Percentiles rank a stretch among this genome's conserved stretches.
Evolutionary conservation across 2,888 invertebrate species (phyloP).

Genomic region (Thelaira solivaga): DNA sequence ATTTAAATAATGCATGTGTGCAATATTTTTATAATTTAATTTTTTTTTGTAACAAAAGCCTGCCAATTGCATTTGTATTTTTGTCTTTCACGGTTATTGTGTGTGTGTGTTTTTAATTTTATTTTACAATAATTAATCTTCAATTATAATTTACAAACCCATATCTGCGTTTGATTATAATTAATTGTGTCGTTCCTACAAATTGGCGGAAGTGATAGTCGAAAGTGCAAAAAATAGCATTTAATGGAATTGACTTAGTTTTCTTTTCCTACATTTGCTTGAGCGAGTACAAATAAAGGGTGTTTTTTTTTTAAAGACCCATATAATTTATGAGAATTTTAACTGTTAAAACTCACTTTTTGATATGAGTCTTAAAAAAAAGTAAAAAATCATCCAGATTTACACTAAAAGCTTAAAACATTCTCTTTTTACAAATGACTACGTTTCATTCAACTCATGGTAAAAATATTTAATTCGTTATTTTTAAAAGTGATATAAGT

Average conservation of each 20-base stretch:
- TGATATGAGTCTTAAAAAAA: too few species aligned
- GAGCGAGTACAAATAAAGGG: slow-evolving; percentile 23
- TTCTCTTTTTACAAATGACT: too few species aligned
- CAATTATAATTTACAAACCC: slow-evolving; percentile 37
- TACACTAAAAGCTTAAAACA: too few species aligned
- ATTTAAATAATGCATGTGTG: neutral
- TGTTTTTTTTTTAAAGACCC: too few species aligned
- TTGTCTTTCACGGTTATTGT: neutral
- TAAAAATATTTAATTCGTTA: too few species aligned
- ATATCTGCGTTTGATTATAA: slow-evolving; percentile 41
- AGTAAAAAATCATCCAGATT: too few species aligned
- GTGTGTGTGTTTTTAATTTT: neutral
- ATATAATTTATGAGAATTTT: too few species aligned
- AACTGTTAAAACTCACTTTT: too few species aligned
- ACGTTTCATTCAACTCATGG: too few species aligned
- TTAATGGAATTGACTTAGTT: slow-evolving; percentile 42
- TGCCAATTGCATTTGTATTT: neutral
- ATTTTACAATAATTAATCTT: slow-evolving; percentile 41
- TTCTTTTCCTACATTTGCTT: slow-evolving; percentile 20
- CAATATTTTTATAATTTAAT: neutral
- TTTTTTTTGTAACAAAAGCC: neutral
- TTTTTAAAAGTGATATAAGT: too few species aligned
- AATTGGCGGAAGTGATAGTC: slow-evolving; percentile 52
- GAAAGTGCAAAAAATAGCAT: slow-evolving; percentile 26
- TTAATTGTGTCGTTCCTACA: slow-evolving; percentile 41